These are phyloP conservation scores for Chascanopsetta lugubris DNA, from an alignment of 2,113 vertebrate species.

Conservation along the genomic window DNA sequence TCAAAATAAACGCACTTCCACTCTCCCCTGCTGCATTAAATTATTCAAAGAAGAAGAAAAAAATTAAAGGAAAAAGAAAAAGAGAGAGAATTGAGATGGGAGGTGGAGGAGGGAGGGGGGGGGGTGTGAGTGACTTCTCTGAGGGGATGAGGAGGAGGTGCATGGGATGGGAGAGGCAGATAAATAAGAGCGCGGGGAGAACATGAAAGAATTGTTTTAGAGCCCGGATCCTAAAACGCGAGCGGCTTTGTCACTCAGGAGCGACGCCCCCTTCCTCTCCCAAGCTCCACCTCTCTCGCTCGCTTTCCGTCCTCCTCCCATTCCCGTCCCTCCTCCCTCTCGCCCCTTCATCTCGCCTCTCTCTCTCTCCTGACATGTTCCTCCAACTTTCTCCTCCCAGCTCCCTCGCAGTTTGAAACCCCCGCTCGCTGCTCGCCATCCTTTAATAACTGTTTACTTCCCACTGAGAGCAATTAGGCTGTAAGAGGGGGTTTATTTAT, in stretches of 20 bases:
- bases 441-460: constrained; percentile 78
- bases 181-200: constrained; percentile 63
- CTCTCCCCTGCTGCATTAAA: constrained; percentile 78
- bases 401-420: constrained; percentile 62
- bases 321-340: constrained; percentile 13
- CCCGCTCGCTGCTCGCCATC: constrained; percentile 67
- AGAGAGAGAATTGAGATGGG: constrained; percentile 48
- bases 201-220: constrained; percentile 65
- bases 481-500: constrained; percentile 34
- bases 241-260: constrained; percentile 52
- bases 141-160: constrained; percentile 47
- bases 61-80: constrained; percentile 65
- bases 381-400: constrained; percentile 41
- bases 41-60: constrained; percentile 79
- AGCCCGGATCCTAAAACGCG: constrained; percentile 59
- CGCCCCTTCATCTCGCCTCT: constrained; percentile 28
- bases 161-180: constrained; percentile 47
- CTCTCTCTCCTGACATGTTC: constrained; percentile 45
- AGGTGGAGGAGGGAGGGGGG: no score
- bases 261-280: constrained; percentile 21
- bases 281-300: constrained; percentile 13
- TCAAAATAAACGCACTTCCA: constrained; percentile 82
- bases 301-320: constrained; percentile 2
- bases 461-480: constrained; percentile 78
- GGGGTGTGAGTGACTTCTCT: constrained; percentile 38